phyloP scores from a whole-genome alignment of 2,888 invertebrate genomes.

The Alloplasta piceator region DNA sequence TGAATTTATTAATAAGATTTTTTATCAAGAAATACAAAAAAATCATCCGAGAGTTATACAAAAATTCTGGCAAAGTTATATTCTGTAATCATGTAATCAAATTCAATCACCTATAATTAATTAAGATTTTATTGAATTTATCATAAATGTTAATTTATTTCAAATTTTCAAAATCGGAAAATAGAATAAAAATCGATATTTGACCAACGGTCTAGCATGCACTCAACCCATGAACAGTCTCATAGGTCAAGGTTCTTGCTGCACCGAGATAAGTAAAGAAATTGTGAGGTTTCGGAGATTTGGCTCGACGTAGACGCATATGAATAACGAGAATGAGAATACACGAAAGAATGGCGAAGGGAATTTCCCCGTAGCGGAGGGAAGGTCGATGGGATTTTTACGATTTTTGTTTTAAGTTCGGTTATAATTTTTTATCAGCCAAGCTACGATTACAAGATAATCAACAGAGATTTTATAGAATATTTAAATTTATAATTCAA shows the following conservation, averaged over 20 bases:
- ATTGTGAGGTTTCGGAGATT: constrained; percentile 74
- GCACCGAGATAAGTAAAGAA: constrained; percentile 67
- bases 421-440: not conserved
- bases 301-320: constrained; percentile 36
- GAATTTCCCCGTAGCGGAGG: not conserved
- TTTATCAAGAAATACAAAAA: not conserved
- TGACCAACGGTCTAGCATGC: constrained; percentile 62
- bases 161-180: not conserved
- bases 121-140: not conserved
- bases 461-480: too few species aligned
- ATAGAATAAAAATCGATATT: constrained; percentile 68
- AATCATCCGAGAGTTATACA: too few species aligned
- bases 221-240: constrained; percentile 64
- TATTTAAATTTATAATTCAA: not conserved
- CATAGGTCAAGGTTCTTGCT: constrained; percentile 75
- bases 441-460: not conserved
- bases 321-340: not conserved
- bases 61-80: not conserved
- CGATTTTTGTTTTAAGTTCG: not conserved
- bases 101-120: not conserved
- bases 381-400: not conserved
- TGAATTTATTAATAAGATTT: too few species aligned
- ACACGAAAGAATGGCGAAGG: not conserved
- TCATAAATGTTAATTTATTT: not conserved
- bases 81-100: not conserved